Conservation (phyloP, 2,797 vertebrate genomes). For the Phalanger gymnotis region DNA sequence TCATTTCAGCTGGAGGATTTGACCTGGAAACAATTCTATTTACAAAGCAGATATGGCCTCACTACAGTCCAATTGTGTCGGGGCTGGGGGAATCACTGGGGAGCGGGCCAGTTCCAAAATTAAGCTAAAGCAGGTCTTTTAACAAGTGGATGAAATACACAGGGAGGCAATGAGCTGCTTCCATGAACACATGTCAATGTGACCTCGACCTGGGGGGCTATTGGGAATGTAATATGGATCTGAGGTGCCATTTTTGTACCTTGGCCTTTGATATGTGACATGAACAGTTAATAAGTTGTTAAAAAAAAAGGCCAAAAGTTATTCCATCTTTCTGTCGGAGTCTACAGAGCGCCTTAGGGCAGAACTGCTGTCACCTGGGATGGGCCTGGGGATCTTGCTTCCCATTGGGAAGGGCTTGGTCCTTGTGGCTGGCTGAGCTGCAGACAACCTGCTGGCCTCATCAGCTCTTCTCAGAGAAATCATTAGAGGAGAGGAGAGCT, state of each 20-base stretch:
- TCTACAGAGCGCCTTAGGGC: slow-evolving; percentile 66
- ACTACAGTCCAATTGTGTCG: slow-evolving; percentile 67
- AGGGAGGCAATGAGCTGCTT: slow-evolving; percentile 81
- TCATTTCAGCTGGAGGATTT: slow-evolving; percentile 63
- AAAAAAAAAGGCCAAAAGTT: slow-evolving; percentile 70
- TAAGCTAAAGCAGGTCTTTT: neutral
- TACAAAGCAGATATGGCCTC: slow-evolving; percentile 81
- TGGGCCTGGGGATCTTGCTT: slow-evolving; percentile 38
- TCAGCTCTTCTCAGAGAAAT: slow-evolving; percentile 50
- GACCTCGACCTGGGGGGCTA: slow-evolving; percentile 78
- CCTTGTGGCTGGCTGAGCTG: neutral
- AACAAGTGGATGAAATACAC: slow-evolving; percentile 39
- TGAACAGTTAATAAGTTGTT: slow-evolving; percentile 44
- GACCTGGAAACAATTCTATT: slow-evolving; percentile 69
- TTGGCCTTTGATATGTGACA: slow-evolving; percentile 82
- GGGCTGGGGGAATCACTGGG: slow-evolving; percentile 4
- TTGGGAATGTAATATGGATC: slow-evolving; percentile 75
- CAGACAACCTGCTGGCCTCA: neutral
- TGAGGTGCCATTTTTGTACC: slow-evolving; percentile 83
- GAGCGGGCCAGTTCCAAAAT: neutral
- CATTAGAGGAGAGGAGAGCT: slow-evolving; percentile 33
- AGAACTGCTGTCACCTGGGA: slow-evolving; percentile 76
- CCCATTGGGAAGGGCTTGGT: slow-evolving; percentile 27
- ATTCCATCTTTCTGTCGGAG: slow-evolving; percentile 62
- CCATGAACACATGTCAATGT: slow-evolving; percentile 67